Base-by-base conservation (phyloP, 2,113 vertebrate species). In the Trematocara nigrifrons region DNA sequence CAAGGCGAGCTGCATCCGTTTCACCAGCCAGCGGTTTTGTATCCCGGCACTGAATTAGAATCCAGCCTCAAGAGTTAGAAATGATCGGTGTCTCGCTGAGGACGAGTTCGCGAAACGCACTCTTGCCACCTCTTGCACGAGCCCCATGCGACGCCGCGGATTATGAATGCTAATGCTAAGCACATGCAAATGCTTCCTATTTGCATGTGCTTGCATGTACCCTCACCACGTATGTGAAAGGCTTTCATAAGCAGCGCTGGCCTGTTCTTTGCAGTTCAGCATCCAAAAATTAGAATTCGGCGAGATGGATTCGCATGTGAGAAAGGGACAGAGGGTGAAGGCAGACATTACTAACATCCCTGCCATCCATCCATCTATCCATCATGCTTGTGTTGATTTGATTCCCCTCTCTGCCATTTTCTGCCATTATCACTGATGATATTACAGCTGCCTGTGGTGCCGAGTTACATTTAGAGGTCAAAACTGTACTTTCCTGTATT, bases 351-450 rank as follows among this genome's bases (percentile, higher is more conserved):
- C 89, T 33, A 57, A 56, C 89, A 45, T 40, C 53, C 54, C 51
- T 86, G 79, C 71, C 76, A 69, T 84, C 87, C 38, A 82, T 79
- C 79, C 82, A 52, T 87, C 92, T 18, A 85, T 91, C 89, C 82
- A 90, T 93, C 91, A 89, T 31, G 33, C 69, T 78, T 80, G 49
- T 87, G 88, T 86, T 92, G 89, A 92, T 94, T 89, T 81, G 80
- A 94, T 94, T 90, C 90, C 80, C 86, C 56, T 79, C 82, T 26
- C 31, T 83, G 89, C 94, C 91, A 87, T 88, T 95, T 84, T 88
- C 86, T 57, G 83, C 94, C 92, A 94, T 95, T 92, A 95, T 87
- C 82, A 40, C 82, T 91, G 88, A 93, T 93, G 91, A 83, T 87
- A 92, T 91, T 85, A 85, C 80, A 82, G 81, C 89, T 13, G 79